Evolutionary conservation across 2,797 vertebrate genomes (phyloP).

Genomic region (Mus minutoides): DNA sequence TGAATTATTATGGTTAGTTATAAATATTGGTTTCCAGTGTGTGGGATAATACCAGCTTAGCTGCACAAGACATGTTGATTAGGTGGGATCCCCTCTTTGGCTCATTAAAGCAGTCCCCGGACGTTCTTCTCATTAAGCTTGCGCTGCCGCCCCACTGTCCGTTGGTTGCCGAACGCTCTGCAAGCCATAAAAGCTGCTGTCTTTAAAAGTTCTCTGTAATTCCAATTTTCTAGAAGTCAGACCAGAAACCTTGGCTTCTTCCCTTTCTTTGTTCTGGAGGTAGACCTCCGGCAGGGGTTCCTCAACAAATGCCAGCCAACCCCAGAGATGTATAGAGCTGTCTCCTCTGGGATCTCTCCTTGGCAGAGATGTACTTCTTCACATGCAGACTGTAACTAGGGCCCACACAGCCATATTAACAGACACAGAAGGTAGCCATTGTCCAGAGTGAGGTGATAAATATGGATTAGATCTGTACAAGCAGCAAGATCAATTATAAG

Average conservation of each 20-base stretch:
- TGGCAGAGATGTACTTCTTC: not conserved
- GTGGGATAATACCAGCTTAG: not conserved
- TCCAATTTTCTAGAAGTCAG: not conserved
- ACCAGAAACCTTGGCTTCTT: not conserved
- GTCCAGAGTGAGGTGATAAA: constrained; percentile 35
- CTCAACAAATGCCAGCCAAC: not conserved
- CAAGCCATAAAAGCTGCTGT: constrained; percentile 28
- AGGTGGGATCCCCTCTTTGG: constrained; percentile 14
- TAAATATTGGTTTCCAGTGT: constrained; percentile 16
- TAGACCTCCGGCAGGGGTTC: fast-evolving
- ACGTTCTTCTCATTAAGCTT: constrained; percentile 9
- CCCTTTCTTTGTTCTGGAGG: not conserved
- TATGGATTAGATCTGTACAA: constrained; percentile 43
- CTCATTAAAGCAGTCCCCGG: constrained; percentile 37
- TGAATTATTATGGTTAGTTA: not conserved
- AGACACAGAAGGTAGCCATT: constrained; percentile 32
- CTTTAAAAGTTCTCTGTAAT: constrained; percentile 33
- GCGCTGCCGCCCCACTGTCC: not conserved
- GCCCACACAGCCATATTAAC: not conserved
- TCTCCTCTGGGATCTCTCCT: not conserved
- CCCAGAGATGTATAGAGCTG: not conserved
- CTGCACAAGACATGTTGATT: constrained; percentile 42
- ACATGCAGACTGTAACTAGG: fast-evolving
- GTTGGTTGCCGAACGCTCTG: not conserved
- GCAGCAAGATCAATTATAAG: constrained; percentile 57